Conservation (phyloP, 2,888 invertebrate species). For the Gibbula magus region DNA sequence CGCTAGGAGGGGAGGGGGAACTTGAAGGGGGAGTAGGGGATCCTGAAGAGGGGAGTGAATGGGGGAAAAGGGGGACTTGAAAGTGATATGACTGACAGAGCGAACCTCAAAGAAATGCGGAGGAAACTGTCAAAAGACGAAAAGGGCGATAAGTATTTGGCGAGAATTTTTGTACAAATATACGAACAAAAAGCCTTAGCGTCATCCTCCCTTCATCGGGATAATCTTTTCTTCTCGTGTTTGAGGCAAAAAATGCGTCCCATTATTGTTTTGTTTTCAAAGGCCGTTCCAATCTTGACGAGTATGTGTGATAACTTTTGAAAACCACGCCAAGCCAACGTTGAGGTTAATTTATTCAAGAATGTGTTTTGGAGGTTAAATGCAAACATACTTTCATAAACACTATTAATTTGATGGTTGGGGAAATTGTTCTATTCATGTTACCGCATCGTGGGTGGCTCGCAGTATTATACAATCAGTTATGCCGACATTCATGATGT, state of each 20-base stretch:
- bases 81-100: no score
- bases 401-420: not conserved
- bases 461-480: no score
- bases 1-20: not conserved
- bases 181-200: not conserved
- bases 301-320: not conserved
- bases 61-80: not conserved
- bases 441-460: no score
- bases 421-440: not conserved
- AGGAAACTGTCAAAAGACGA: not conserved
- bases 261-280: not conserved
- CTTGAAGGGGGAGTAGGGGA: not conserved
- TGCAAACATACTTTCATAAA: not conserved
- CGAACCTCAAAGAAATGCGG: no score
- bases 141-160: not conserved
- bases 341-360: not conserved
- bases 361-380: not conserved
- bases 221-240: no score
- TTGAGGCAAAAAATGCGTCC: not conserved
- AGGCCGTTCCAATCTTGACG: not conserved
- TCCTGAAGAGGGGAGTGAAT: not conserved
- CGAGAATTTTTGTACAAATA: conserved; percentile 13
- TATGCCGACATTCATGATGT: no score
- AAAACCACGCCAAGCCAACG: not conserved
- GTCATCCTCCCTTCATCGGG: no score